Base-by-base conservation (phyloP, 37 sponge, comb jelly and placozoan species). In the Ephydatia muelleri region DNA sequence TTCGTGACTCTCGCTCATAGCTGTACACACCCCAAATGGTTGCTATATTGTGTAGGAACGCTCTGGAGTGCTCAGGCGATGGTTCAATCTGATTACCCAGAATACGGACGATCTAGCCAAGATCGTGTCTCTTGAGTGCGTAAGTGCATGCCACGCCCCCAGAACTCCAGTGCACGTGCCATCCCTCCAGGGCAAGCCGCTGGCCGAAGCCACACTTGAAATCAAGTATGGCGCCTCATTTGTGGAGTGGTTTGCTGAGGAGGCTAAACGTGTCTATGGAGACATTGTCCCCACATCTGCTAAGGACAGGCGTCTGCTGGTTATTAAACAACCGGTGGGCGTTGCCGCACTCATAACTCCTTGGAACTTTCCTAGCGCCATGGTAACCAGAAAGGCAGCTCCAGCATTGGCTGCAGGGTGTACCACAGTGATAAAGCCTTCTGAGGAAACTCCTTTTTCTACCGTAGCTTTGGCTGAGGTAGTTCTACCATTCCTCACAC, bases 321-420 rank as follows among this genome's bases (percentile, higher is more conserved):
- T 90, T 30, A 28, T 80, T n/a, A 90, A 80, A 67, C 91, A 98
- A 76, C 99, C 99, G 22, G 88, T 96, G 23, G 99, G 99, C 19
- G 94, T 91, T 32, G 85, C 88, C 16, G 93, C 93, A 19, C 72
- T 96, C 33, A 88, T 96, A 33, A 94, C 96, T 9, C 93, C 96
- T 11, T 98, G 99, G 99, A 98, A 98, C 80, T 98, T 96, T 48
- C 99, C 96, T 5, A 23, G 90, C 68, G 93, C 93, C 26, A 92
- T 98, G 94, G 68, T 92, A 11, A 72, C 88, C 5, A 70, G 99
- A 31, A 98, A 98, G 70, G 96, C 91, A 11, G 91, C 77, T 14
- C 86, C 99, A 5, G 99, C 96, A 25, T 78, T 98, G 39, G 99
- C 99, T 47, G 99, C 93, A 25, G 99, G 99, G 27, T 98, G 99